Evolutionary conservation across 2,888 invertebrate genomes (phyloP), one percentile per base, ranked within the genome.

Genomic region (Drosophila subsilvestris): DNA sequence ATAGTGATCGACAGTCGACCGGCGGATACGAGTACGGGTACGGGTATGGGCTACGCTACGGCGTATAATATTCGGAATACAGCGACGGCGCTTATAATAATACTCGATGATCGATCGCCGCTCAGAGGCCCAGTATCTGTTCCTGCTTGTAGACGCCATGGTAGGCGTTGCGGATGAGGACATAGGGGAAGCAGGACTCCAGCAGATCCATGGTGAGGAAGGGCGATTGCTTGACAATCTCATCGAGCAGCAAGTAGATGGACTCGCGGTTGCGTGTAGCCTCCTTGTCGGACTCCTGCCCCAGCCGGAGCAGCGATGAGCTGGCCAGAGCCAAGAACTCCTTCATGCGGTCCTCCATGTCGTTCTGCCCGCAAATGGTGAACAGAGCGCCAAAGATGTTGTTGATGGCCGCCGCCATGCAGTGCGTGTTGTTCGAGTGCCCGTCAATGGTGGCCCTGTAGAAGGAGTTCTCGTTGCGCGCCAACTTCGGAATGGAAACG

Each of bases 111-210:
- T 18, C 14, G 17, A 42, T 9, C 22, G 20, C 59, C 1, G 29
- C 22, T 49, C 84, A 83, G 27, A 83, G 81, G 27, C 77, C 88
- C 48, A 86, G 62, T n/a, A 90, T 90, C 65, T 97, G 96, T 91
- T 97, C 97, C 88, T 96, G 95, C 92, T 98, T 97, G 92, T 98
- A 97, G 72, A 98, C 98, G 86, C 97, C 97, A 92, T 99, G 98
- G 93, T 98, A 99, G 86, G 99, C 98, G 91, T 99, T 99, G 67
- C 99, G 95, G 88, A 99, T 97, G 57, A 99, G 94, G 22, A 98
- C 98, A 91, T 99, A 99, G 0, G 99, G 99, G 92, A 99, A 99
- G 92, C 99, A 99, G 12, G 98, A 98, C 92, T 99, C 99, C 78
- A 99, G 93, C 76, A 99, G 94, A 93, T 99, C 99, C 98, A 99